phyloP scores from a whole-genome alignment of 1,140 invertebrate species.

The Drosophila mauritiana region DNA sequence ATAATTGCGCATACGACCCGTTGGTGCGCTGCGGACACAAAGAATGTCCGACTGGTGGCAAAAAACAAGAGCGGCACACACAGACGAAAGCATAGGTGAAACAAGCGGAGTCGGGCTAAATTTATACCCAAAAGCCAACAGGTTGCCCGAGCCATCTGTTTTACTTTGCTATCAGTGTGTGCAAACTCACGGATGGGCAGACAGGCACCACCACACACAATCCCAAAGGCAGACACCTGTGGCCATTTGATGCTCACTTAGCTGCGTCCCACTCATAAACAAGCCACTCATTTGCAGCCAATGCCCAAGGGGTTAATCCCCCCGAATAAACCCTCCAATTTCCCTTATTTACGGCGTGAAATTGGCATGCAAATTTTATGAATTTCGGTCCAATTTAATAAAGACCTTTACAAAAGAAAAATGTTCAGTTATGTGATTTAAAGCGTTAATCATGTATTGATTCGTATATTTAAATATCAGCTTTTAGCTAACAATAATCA shows the following conservation, averaged over 20 bases:
- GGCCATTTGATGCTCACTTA: slow-evolving; percentile 46
- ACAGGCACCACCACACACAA: slow-evolving; percentile 16
- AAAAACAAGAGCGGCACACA: slow-evolving; percentile 3
- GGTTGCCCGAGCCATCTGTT: slow-evolving; percentile 67
- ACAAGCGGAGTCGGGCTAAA: slow-evolving; percentile 17
- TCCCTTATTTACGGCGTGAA: slow-evolving; percentile 34
- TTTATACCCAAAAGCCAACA: slow-evolving; percentile 61
- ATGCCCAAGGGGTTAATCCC: slow-evolving; percentile 39
- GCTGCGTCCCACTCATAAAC: slow-evolving; percentile 63
- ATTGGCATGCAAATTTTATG: slow-evolving; percentile 71
- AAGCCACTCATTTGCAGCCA: slow-evolving; percentile 75
- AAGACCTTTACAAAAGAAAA: slow-evolving; percentile 11
- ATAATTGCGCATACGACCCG: slow-evolving; percentile 48
- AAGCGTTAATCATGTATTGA: too few species aligned
- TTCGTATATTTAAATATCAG: neutral
- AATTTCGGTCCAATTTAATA: slow-evolving; percentile 44
- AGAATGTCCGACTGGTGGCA: slow-evolving; percentile 15
- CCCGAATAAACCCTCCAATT: neutral
- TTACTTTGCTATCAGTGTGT: slow-evolving; percentile 15
- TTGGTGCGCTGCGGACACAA: slow-evolving; percentile 32
- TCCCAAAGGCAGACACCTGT: slow-evolving; percentile 34
- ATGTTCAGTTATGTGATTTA: neutral
- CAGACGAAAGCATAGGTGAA: slow-evolving; percentile 6
- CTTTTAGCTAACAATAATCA: too few species aligned
- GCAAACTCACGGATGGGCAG: slow-evolving; percentile 3